Base-by-base conservation (phyloP, 2,888 invertebrate species). In the Sarcophaga variegata region DNA sequence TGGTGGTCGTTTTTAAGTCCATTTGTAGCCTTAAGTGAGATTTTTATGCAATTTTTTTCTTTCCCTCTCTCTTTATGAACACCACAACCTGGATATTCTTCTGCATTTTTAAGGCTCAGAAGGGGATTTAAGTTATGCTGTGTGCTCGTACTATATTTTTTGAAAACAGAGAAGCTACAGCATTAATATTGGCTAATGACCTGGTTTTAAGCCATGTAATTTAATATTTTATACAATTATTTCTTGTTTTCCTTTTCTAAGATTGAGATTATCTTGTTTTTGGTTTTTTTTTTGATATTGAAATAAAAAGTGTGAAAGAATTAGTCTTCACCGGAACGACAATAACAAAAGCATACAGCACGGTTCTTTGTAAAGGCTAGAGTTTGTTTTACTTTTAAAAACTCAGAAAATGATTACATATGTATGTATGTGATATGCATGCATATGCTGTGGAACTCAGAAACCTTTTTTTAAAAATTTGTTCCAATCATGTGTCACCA, bases 201-300 rank as follows among this genome's bases (percentile, higher is more conserved):
- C 76, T 76, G 64, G 37, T 75, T 82, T 72, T 45, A 47, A 59
- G 45, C 72, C 60, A 74, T 66, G 80, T 74, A 72, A 81, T 81
- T 81, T 81, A 66, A 80, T 72, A 72, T 64, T 72, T 64, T 63
- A 47, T 62, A 71, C 22, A 17, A 64, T 49, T 22, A n/a, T 75
- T 62, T 20, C 20, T 37, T 59, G 12, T 37, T 12, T 60, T 17
- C 0, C 2, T 47, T 66, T 10, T 37, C 6, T 3, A 17, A 17
- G 14, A 54, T 54, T 54, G 17, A 54, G 54, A 14, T 54, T 54
- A 54, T 17, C 4, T 14, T 54, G 11, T 12, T 49, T 49, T 14
- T 14, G 1, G 6, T 37, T 54, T 17, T 54, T 54, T 54, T 17
- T 54, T 54, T 37, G 37, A 3, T 17, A 54, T 17, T 54, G 37